Evolutionary conservation across 2,888 invertebrate genomes (phyloP).

Genomic region (Gibbula magus): DNA sequence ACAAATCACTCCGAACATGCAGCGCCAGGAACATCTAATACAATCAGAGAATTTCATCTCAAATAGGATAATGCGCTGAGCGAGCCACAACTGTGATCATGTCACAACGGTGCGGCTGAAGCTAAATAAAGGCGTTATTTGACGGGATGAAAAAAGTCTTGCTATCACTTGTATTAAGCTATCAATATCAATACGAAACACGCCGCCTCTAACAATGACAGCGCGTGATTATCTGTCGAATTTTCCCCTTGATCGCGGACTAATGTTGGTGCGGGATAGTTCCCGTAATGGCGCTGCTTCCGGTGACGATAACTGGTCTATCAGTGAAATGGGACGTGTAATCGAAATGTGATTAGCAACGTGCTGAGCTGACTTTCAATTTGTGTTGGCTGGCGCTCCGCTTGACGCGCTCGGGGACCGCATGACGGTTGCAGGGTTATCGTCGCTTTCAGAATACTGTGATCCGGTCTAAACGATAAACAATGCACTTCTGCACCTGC

Average conservation of each 20-base stretch:
- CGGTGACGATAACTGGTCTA: conserved; percentile 19
- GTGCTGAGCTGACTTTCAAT: conserved; percentile 19
- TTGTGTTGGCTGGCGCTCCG: conserved; percentile 12
- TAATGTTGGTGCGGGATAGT: conserved; percentile 25
- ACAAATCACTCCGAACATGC: conserved; percentile 5
- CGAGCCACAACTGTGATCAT: conserved; percentile 4
- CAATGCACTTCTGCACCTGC: background rate
- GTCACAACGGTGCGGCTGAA: conserved; percentile 5
- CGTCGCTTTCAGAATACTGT: conserved; percentile 18
- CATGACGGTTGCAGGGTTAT: background rate
- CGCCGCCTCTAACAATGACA: conserved; percentile 20
- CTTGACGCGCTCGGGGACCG: background rate
- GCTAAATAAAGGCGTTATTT: conserved; percentile 24
- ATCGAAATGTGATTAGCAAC: conserved; percentile 26
- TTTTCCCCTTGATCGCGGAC: conserved; percentile 26
- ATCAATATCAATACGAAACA: conserved; percentile 27
- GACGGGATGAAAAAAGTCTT: conserved; percentile 18
- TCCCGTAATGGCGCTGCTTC: conserved; percentile 23
- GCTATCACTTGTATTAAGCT: conserved; percentile 23
- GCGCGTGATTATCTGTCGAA: conserved; percentile 26
- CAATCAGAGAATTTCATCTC: conserved; percentile 8
- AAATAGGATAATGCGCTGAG: conserved; percentile 13
- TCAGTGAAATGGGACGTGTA: conserved; percentile 26
- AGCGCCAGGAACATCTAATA: background rate
- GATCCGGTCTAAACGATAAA: background rate